Conservation (phyloP, 1,140 invertebrate genomes). For the Coelopa frigida region DNA sequence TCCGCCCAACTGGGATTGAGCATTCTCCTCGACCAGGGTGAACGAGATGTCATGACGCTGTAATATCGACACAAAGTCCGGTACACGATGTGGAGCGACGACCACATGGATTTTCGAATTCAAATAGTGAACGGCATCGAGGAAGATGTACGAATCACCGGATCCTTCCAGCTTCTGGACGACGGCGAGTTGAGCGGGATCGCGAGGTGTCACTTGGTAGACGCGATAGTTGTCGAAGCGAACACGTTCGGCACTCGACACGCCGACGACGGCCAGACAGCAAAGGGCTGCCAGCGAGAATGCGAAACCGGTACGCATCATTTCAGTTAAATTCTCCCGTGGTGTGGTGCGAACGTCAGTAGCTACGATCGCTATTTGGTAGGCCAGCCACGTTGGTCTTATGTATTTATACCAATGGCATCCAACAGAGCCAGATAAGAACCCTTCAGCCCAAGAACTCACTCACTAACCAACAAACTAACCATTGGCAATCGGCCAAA, state of each 20-base stretch:
- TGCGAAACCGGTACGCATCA: too few species aligned
- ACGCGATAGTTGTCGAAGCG: constrained; percentile 46
- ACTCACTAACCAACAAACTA: too few species aligned
- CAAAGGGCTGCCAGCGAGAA: too few species aligned
- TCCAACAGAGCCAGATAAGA: too few species aligned
- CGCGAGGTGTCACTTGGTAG: constrained; percentile 41
- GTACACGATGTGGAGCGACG: constrained; percentile 20
- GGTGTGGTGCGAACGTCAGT: too few species aligned
- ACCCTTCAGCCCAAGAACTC: too few species aligned
- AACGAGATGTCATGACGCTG: constrained; percentile 4
- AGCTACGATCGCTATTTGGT: too few species aligned
- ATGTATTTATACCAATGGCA: too few species aligned
- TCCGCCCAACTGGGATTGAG: constrained; percentile 37
- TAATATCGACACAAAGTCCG: constrained; percentile 12
- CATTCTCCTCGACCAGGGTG: constrained; percentile 30
- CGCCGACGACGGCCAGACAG: constrained; percentile 24
- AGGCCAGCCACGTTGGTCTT: too few species aligned
- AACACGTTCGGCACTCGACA: constrained; percentile 23
- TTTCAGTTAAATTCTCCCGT: too few species aligned
- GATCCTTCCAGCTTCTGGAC: constrained; percentile 16
- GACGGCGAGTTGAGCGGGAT: constrained; percentile 32
- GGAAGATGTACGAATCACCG: constrained; percentile 15
- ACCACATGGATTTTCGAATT: constrained; percentile 17
- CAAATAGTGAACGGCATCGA: constrained; percentile 18
- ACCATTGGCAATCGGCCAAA: too few species aligned